Percentiles rank a stretch among this genome's conserved stretches.
These are phyloP conservation scores for Dryocosmus kuriphilus DNA, from an alignment of 2,888 invertebrate genomes.

Conservation along the genomic window DNA sequence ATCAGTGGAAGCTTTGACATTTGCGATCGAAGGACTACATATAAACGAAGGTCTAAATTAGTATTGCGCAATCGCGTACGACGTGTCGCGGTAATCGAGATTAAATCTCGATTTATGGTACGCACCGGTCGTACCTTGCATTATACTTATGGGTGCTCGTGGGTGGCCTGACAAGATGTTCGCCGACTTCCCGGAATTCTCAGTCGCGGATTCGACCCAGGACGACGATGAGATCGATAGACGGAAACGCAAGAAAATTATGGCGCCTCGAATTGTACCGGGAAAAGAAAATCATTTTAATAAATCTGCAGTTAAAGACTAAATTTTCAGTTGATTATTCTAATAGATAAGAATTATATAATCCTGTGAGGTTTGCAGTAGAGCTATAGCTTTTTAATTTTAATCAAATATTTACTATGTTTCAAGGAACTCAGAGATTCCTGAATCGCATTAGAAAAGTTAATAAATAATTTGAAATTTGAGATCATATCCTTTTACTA, in stretches of 20 bases:
- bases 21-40: conserved; percentile 22
- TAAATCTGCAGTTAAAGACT: background rate
- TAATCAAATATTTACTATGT: background rate
- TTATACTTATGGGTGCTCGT: conserved; percentile 76
- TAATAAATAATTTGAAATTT: background rate
- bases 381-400: too few relatives aligned
- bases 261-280: background rate
- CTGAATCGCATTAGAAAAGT: background rate
- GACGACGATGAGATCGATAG: conserved; percentile 43
- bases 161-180: conserved; percentile 73
- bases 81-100: conserved; percentile 67
- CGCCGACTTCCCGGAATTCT: conserved; percentile 71
- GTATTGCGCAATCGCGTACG: conserved; percentile 69
- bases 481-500: background rate
- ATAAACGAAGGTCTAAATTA: conserved; percentile 69
- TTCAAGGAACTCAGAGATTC: background rate
- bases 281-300: background rate
- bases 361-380: background rate
- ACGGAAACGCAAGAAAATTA: conserved; percentile 50
- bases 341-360: background rate
- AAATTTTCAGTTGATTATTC: background rate
- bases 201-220: conserved; percentile 42
- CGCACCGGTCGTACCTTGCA: conserved; percentile 66
- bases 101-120: conserved; percentile 77
- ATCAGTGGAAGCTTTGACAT: conserved; percentile 9